phyloP scores from a whole-genome alignment of 2,797 vertebrate species.

The Sparidentex hasta region DNA sequence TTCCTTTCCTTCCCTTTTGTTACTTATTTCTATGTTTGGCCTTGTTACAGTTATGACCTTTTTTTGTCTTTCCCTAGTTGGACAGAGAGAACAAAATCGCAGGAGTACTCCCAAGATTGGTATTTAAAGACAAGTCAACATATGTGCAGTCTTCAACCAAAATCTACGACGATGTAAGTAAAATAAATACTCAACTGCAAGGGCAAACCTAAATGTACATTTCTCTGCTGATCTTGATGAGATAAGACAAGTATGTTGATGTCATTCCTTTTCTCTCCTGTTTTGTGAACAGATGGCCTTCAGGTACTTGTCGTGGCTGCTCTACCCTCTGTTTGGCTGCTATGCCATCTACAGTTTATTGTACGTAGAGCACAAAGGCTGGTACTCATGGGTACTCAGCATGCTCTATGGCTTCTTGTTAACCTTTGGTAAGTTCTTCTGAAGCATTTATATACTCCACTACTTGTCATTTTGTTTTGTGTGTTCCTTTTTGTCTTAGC shows the following conservation, averaged over 20 bases:
- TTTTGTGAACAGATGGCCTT: slow-evolving; percentile 92
- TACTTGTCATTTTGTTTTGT: not conserved
- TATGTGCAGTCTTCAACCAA: slow-evolving; percentile 96
- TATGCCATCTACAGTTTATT: slow-evolving; percentile 95
- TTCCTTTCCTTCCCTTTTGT: not conserved
- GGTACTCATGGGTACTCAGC: slow-evolving; percentile 97
- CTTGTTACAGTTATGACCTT: not conserved
- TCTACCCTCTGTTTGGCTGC: slow-evolving; percentile 95
- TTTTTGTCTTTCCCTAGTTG: slow-evolving; percentile 81
- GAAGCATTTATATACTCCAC: not conserved
- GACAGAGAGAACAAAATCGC: slow-evolving; percentile 92
- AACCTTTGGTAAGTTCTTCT: slow-evolving; percentile 92
- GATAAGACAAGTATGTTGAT: not conserved
- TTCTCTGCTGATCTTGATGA: not conserved
- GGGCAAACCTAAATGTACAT: not conserved
- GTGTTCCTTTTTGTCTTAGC: not conserved
- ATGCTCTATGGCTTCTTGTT: slow-evolving; percentile 98
- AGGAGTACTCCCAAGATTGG: slow-evolving; percentile 89
- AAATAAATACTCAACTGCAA: not conserved
- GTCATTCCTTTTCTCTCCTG: slow-evolving; percentile 14
- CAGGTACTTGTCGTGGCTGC: slow-evolving; percentile 94
- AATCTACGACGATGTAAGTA: slow-evolving; percentile 94
- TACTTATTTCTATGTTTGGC: not conserved
- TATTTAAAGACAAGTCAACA: slow-evolving; percentile 95
- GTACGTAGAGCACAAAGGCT: slow-evolving; percentile 98